Base-by-base conservation (phyloP, 1,140 invertebrate genomes). In the Heliconius eleuchia region DNA sequence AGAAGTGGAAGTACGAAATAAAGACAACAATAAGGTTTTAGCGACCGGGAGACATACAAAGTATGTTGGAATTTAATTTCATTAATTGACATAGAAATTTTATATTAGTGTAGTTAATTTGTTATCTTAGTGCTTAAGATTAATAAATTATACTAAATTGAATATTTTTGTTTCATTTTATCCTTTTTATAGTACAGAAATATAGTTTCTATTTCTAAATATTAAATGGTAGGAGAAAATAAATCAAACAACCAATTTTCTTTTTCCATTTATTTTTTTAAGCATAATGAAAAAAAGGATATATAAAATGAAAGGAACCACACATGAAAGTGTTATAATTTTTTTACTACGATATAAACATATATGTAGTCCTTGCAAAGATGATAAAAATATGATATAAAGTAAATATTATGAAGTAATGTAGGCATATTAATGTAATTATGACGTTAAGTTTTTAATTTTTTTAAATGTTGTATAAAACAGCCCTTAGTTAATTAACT, bases 11-110 rank as follows among this genome's bases (percentile, higher is more conserved):
- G 95, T 99, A 16, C 95, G 91, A 50, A 97, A 98, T 77, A 98
- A 98, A 89, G 92, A 95, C 11, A 96, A 95, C 77, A 96, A 97
- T 79, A 94, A 95, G 78, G 80, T 99, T 7, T 88, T 99, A 82
- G 98, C 97, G 34, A 96, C 96, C 82, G 98, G 97, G 70, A 94
- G 95, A 79, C 98, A 99, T 87, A 98, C 96, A 0, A 98, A 98
- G 92, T 98, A 95, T 95, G 89, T 98, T 80, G 95, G 95, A 19
- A 80, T 93, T 71, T 92, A 82, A 84, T 30, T 5, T 5, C 30
- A 30, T 30, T 30, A 30, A 30, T 30, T 30, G 30, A 30, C 30
- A 66, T 1, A 30, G 11, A n/a, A 4, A 30, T 30, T 66, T 66
- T 27, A 27, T 3, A 66, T 27, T 2, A 66, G 13, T 27, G 60